Conservation (phyloP, 2,888 invertebrate species). For the Pocota personata region DNA sequence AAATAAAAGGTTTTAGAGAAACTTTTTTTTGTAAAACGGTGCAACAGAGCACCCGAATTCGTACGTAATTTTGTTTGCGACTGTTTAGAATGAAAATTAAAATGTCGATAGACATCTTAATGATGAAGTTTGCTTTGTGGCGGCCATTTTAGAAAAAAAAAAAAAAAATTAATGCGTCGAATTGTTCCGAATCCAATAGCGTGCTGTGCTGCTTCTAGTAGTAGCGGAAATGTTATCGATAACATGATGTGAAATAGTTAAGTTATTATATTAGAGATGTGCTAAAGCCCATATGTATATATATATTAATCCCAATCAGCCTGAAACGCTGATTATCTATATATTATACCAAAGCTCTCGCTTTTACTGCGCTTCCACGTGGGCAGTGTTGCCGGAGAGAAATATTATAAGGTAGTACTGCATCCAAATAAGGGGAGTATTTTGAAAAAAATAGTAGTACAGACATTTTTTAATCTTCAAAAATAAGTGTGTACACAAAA, state of each 20-base stretch:
- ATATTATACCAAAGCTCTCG: too few species aligned
- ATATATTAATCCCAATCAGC: too few species aligned
- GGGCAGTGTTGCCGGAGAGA: too few species aligned
- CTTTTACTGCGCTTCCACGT: too few species aligned
- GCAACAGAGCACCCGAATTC: constrained; percentile 72
- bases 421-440: too few species aligned
- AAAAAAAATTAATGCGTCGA: constrained; percentile 51
- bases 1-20: constrained; percentile 54
- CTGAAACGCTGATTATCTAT: too few species aligned
- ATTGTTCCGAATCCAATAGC: constrained; percentile 66
- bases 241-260: background rate
- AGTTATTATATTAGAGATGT: background rate
- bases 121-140: constrained; percentile 59
- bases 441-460: too few species aligned
- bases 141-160: constrained; percentile 64
- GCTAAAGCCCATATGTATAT: background rate
- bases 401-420: too few species aligned
- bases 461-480: too few species aligned
- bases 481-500: too few species aligned
- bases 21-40: constrained; percentile 63
- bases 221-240: constrained; percentile 61
- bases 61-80: constrained; percentile 73
- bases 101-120: constrained; percentile 66
- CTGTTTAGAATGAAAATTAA: constrained; percentile 73
- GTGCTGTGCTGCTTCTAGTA: constrained; percentile 32